Evolutionary conservation across 2,888 invertebrate species (phyloP).

Genomic region (Clusia tigrina): DNA sequence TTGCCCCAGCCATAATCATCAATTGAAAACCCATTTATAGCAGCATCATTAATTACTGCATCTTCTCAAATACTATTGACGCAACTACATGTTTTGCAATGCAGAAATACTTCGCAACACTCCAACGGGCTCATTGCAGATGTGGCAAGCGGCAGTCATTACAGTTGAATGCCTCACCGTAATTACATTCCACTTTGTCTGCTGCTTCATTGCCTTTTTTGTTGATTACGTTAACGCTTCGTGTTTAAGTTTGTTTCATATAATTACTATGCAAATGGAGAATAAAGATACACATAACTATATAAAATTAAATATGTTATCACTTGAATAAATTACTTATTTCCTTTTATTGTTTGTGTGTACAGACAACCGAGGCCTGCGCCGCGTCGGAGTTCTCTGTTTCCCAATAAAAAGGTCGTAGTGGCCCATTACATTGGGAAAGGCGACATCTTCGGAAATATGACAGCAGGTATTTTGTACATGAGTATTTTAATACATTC

Average conservation of each 20-base stretch:
- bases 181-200: not conserved
- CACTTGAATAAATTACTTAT: no score
- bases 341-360: not conserved
- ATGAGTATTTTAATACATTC: conserved; percentile 53
- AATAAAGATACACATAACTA: no score
- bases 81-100: no score
- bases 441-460: conserved; percentile 78
- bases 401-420: conserved; percentile 68
- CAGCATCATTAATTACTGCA: no score
- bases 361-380: conserved; percentile 59
- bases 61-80: no score
- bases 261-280: no score
- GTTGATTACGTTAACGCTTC: no score
- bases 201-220: no score
- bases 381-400: conserved; percentile 55
- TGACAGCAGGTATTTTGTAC: conserved; percentile 71
- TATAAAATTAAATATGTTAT: no score
- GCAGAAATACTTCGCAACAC: not conserved
- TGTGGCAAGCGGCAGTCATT: conserved; percentile 13
- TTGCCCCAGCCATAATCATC: no score
- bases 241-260: no score
- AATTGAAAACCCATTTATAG: no score
- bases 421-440: conserved; percentile 91
- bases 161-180: conserved; percentile 17
- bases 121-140: not conserved